Evolutionary conservation across 2,113 vertebrate species (phyloP), one percentile per base, ranked within the genome.

Genomic region (Triplophysa siluroides): DNA sequence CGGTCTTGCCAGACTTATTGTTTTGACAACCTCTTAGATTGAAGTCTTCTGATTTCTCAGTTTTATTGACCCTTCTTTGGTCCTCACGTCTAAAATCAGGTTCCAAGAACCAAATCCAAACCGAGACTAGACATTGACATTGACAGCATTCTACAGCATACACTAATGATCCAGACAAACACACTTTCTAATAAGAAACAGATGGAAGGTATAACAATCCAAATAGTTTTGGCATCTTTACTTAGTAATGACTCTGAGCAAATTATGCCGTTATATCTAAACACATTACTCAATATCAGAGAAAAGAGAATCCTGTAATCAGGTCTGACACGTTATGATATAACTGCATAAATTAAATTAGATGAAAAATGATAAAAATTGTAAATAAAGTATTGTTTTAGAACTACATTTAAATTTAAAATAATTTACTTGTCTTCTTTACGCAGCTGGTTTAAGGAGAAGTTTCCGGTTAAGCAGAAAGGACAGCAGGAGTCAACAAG

Each of bases 391-490:
- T 43, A 43, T 43, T 72, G 69, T 58, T 21, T 9, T 21, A 18
- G 13, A 16, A 18, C 16, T 52, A 16, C 14, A 54, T 29, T 8
- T 29, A 19, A 70, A 29, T 1, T 50, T 45, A 63, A n/a, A 52
- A 21, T n/a, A 0, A 72, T 29, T 45, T n/a, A 21, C 26, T 21
- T 33, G 56, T 68, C 38, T 65, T 38, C 60, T 54, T 73, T 79
- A 16, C 23, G 21, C 91, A 98, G 96, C 93, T 89, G 95, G 96
- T 79, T 94, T 97, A 85, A 93, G 97, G 86, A 95, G 94, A 91
- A 98, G 96, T 89, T 99, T 98, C 85, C 93, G 95, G 76, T 93
- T 98, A 60, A 95, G 96, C 86, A 93, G 92, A 88, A 96, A 94
- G 90, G 93, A 95, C 85, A 94, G 89, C 87, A 94, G 89, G 88